Evolutionary conservation across 2,113 vertebrate genomes (phyloP).

Genomic region (Cromileptes altivelis): DNA sequence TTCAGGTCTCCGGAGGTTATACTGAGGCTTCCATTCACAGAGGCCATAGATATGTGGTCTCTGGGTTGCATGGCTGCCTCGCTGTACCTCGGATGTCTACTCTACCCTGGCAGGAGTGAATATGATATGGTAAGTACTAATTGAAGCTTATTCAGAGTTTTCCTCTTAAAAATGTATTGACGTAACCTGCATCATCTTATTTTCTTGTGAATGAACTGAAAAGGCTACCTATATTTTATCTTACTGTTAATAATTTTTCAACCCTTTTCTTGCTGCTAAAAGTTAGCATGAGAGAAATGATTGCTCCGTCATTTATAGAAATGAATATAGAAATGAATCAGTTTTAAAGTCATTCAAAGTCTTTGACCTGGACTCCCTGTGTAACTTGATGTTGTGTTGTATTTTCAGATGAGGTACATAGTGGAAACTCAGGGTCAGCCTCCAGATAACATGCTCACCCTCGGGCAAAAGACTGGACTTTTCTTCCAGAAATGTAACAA

Average conservation of each 20-base stretch:
- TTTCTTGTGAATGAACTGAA: background rate
- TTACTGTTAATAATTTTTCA: too few species aligned
- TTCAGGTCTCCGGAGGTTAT: constrained; percentile 30
- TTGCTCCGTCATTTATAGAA: background rate
- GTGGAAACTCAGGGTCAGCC: constrained; percentile 27
- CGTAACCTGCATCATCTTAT: background rate
- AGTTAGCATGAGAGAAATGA: too few species aligned
- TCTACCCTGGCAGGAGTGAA: background rate
- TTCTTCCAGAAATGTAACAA: background rate
- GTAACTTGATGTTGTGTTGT: constrained; percentile 1
- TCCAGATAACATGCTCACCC: constrained; percentile 12
- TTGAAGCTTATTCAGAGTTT: background rate
- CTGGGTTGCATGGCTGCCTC: constrained; percentile 8
- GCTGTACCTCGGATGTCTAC: background rate
- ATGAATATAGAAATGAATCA: background rate
- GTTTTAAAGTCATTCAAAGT: background rate
- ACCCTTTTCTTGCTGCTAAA: too few species aligned
- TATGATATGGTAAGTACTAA: constrained; percentile 29
- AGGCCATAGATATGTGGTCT: constrained; percentile 53
- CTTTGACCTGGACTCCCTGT: background rate
- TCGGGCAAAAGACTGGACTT: background rate
- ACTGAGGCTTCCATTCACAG: background rate
- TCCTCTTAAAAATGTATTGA: too few species aligned
- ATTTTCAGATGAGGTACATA: constrained; percentile 32
- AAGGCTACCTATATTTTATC: background rate